Evolutionary conservation across 2,888 invertebrate species (phyloP).

Genomic region (Lycia hirtaria): DNA sequence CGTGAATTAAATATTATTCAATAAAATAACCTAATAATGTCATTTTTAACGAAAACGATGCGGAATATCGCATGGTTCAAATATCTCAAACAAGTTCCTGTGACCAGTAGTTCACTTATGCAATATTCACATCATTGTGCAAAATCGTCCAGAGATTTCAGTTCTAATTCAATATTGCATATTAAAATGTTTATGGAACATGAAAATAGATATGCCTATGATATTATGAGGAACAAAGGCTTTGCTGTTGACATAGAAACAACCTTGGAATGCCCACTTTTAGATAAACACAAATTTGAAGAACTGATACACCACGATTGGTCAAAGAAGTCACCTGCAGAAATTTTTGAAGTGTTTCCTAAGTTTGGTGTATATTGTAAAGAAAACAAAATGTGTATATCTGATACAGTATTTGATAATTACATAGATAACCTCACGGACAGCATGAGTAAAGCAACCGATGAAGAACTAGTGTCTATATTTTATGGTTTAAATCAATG

Average conservation of each 20-base stretch:
- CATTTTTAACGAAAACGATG: constrained; percentile 42
- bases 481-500: constrained; percentile 81
- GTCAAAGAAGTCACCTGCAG: constrained; percentile 52
- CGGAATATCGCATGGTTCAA: constrained; percentile 38
- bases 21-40: constrained; percentile 36
- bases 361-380: constrained; percentile 64
- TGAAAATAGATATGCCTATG: constrained; percentile 76
- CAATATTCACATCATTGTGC: constrained; percentile 31
- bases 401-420: constrained; percentile 67
- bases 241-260: constrained; percentile 55
- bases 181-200: constrained; percentile 69
- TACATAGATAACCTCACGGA: constrained; percentile 78
- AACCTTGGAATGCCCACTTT: constrained; percentile 22
- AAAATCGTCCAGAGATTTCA: constrained; percentile 48
- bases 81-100: constrained; percentile 28
- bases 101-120: constrained; percentile 25
- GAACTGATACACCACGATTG: constrained; percentile 57
- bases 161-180: constrained; percentile 48
- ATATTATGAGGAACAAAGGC: constrained; percentile 68
- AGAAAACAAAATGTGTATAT: constrained; percentile 64
- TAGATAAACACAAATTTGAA: constrained; percentile 55
- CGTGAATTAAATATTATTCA: no score
- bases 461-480: constrained; percentile 83
- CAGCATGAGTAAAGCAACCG: constrained; percentile 81
- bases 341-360: constrained; percentile 64